Conservation (phyloP, 2,888 invertebrate genomes). For the Gasteruption jaculator region DNA sequence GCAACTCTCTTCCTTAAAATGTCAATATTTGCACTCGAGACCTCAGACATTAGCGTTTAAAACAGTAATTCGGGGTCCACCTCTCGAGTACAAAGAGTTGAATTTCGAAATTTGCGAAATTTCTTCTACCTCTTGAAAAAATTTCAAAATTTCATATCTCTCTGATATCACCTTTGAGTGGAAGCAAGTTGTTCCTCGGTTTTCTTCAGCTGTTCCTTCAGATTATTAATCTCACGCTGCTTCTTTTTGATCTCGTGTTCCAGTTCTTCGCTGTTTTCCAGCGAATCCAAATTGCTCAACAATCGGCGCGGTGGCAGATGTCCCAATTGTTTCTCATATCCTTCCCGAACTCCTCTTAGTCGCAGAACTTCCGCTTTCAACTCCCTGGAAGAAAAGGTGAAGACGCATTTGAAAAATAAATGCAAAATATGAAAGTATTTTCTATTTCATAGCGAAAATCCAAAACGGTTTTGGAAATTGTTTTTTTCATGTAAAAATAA, state of each 20-base stretch:
- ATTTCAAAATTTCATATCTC: slow-evolving; percentile 22
- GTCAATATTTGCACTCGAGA: not conserved
- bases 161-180: slow-evolving; percentile 54
- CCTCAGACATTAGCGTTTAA: not conserved
- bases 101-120: not conserved
- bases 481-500: not conserved
- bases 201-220: slow-evolving; percentile 58
- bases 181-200: slow-evolving; percentile 60
- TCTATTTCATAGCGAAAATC: not conserved
- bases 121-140: slow-evolving; percentile 13
- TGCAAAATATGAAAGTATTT: slow-evolving; percentile 10
- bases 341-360: slow-evolving; percentile 59
- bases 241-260: slow-evolving; percentile 42
- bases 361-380: slow-evolving; percentile 66
- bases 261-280: slow-evolving; percentile 24
- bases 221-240: slow-evolving; percentile 57
- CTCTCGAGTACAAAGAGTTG: not conserved
- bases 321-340: slow-evolving; percentile 54
- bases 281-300: slow-evolving; percentile 28
- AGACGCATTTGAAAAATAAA: slow-evolving; percentile 3
- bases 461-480: not conserved
- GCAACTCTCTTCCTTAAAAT: not conserved
- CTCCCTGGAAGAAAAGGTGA: slow-evolving; percentile 47
- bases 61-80: not conserved
- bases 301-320: slow-evolving; percentile 34